phyloP scores from a whole-genome alignment of 92 coral and sea anemone genomes.

The Phenganax stokvisi region DNA sequence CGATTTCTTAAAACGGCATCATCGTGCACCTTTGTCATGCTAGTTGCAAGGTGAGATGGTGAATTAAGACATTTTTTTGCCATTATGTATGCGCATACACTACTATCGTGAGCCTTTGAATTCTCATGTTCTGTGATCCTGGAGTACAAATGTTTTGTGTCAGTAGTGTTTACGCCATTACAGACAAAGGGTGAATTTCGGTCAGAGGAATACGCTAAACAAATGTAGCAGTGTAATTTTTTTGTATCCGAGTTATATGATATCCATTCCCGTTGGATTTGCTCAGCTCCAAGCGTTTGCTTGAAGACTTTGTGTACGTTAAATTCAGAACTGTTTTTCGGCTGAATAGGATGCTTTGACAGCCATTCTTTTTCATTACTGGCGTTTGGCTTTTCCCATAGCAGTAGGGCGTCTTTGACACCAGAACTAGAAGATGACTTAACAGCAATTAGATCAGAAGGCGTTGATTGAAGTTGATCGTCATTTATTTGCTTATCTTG shows the following conservation, averaged over 20 bases:
- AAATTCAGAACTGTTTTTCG: conserved; percentile 7
- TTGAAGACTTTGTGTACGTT: conserved; percentile 13
- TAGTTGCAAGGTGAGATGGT: neutral
- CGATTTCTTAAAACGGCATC: neutral
- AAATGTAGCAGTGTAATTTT: conserved; percentile 9
- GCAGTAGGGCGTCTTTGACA: conserved; percentile 10
- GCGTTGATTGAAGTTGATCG: conserved; percentile 5
- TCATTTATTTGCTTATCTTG: neutral
- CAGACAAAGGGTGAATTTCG: conserved; percentile 8
- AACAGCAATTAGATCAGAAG: neutral
- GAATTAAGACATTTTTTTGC: neutral
- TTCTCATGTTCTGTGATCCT: conserved; percentile 11
- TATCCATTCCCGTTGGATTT: conserved; percentile 10
- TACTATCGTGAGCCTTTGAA: conserved; percentile 4
- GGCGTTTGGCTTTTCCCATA: conserved; percentile 13
- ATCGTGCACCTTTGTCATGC: conserved; percentile 9
- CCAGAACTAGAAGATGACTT: neutral
- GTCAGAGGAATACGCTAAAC: conserved; percentile 14
- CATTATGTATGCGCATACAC: conserved; percentile 9
- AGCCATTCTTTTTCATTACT: neutral
- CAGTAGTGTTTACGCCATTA: neutral
- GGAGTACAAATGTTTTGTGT: conserved; percentile 16
- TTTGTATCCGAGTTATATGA: conserved; percentile 3
- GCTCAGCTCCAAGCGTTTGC: conserved; percentile 12
- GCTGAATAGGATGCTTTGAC: conserved; percentile 8